A percentile compares a stretch with the other conserved stretches of the same genome.
These are phyloP conservation scores for Aurelia aurita DNA, from an alignment of 30 jellyfish, hydroid and myxozoan species.

Conservation along the genomic window DNA sequence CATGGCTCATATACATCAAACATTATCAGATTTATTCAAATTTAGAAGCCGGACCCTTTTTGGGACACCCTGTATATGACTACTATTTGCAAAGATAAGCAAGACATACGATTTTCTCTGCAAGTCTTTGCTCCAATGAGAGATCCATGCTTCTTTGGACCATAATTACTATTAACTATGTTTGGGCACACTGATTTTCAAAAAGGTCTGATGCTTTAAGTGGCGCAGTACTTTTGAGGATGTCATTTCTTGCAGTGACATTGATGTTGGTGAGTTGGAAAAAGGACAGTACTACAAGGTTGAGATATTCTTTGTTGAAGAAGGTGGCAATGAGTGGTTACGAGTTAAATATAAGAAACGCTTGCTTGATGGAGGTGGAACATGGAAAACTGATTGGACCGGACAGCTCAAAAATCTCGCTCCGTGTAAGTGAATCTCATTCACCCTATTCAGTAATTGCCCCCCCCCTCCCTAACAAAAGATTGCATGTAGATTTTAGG, in stretches of 20 bases:
- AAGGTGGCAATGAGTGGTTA: not conserved
- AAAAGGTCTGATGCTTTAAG: not conserved
- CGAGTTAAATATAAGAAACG: not conserved
- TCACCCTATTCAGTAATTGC: not conserved
- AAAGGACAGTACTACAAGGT: conserved; percentile 6
- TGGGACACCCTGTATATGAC: too few species aligned
- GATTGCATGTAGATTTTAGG: too few species aligned
- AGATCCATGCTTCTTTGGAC: too few species aligned
- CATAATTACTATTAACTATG: too few species aligned
- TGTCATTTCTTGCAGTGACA: not conserved
- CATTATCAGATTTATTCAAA: too few species aligned
- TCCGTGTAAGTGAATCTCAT: not conserved
- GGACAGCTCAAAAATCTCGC: not conserved
- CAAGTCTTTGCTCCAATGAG: too few species aligned
- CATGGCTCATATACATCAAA: too few species aligned
- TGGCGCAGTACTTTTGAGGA: not conserved
- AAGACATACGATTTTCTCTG: too few species aligned
- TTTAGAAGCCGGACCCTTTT: too few species aligned
- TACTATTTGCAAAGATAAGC: too few species aligned
- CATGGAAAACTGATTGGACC: conserved; percentile 6
- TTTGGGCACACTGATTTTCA: too few species aligned
- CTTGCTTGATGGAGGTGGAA: not conserved
- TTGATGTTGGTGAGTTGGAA: not conserved
- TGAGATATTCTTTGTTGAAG: conserved; percentile 2
- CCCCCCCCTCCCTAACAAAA: not conserved